Evolutionary conservation across 1,140 invertebrate species (phyloP).

Genomic region (Bombus pyrosoma): DNA sequence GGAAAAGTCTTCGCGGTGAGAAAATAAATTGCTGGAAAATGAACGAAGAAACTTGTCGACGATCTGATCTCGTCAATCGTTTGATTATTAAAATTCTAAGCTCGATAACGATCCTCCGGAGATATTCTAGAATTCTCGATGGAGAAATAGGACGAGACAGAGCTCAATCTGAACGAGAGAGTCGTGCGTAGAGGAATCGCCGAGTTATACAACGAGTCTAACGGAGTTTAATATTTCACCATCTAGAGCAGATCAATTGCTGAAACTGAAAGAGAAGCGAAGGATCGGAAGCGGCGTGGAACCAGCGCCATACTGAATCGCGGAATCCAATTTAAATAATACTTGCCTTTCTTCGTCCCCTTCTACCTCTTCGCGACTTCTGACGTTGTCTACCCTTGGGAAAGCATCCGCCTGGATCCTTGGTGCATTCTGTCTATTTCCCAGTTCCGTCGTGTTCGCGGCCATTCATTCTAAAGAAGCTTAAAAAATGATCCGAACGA

Average conservation of each 20-base stretch:
- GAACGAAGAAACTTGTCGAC: not conserved
- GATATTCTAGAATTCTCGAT: too few relatives aligned
- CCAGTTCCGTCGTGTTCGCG: slow-evolving; percentile 12
- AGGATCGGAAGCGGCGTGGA: slow-evolving; percentile 39
- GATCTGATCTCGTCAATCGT: not conserved
- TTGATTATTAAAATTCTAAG: slow-evolving; percentile 5
- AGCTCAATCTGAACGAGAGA: not conserved
- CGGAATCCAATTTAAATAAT: slow-evolving; percentile 76
- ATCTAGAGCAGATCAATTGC: slow-evolving; percentile 15
- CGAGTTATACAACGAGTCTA: too few relatives aligned
- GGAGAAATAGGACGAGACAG: too few relatives aligned
- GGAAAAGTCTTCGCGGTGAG: not conserved
- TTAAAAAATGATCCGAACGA: slow-evolving; percentile 65
- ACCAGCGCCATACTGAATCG: slow-evolving; percentile 69
- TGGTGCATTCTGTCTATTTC: not conserved
- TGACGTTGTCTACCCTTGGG: slow-evolving; percentile 28
- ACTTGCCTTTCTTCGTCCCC: slow-evolving; percentile 39
- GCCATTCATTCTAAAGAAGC: slow-evolving; percentile 57
- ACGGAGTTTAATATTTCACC: slow-evolving; percentile 23
- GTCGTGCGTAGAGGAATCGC: not conserved
- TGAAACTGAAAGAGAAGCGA: slow-evolving; percentile 23
- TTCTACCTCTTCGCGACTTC: slow-evolving; percentile 28
- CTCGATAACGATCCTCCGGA: too few relatives aligned
- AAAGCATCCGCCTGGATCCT: slow-evolving; percentile 60
- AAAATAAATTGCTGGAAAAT: not conserved